Conservation (phyloP, 2,888 invertebrate genomes). For the Noctua fimbriata region DNA sequence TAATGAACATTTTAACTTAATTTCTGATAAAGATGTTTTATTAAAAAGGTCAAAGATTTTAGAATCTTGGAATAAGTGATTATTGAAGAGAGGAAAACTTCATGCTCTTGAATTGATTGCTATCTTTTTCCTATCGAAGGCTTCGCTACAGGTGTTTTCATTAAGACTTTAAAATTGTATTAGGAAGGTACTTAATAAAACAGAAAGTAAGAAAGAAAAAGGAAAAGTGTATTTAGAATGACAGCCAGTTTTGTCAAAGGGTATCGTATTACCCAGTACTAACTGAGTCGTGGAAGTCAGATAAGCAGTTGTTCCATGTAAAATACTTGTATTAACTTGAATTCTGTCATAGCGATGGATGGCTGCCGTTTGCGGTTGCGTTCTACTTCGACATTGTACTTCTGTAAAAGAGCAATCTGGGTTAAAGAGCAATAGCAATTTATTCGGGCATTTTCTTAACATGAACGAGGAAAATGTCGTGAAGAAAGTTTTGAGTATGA, state of each 20-base stretch:
- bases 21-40: not conserved
- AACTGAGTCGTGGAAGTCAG: not conserved
- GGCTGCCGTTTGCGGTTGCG: not conserved
- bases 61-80: constrained; percentile 2
- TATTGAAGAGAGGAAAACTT: constrained; percentile 21
- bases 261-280: not conserved
- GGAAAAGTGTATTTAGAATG: not conserved
- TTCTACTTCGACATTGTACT: not conserved
- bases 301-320: not conserved
- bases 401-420: too few species aligned
- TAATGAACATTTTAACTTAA: constrained; percentile 23
- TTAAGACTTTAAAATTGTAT: not conserved
- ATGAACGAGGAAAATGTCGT: too few species aligned
- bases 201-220: not conserved
- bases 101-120: not conserved
- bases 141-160: not conserved
- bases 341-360: not conserved
- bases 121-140: not conserved
- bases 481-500: too few species aligned
- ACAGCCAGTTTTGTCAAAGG: not conserved
- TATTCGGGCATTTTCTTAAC: not conserved
- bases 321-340: not conserved
- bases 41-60: constrained; percentile 11
- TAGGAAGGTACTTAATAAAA: not conserved
- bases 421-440: not conserved